Percentiles rank a stretch among this genome's conserved stretches.
phyloP scores from a whole-genome alignment of 1,140 invertebrate genomes.

The Teleopsis dalmanni region DNA sequence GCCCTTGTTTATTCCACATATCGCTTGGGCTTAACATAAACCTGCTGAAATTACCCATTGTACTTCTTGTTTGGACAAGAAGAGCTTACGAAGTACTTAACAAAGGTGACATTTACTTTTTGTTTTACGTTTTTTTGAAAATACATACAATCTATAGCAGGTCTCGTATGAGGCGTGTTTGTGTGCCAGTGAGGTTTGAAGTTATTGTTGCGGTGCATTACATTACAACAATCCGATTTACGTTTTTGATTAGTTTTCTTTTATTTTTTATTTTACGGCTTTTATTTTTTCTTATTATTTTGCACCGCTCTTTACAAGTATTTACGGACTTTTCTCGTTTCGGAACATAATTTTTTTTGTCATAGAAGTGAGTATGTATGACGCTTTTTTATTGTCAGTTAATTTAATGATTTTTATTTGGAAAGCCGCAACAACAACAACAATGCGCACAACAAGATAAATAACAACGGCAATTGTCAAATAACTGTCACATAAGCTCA shows the following conservation, averaged over 20 bases:
- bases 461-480: slow-evolving; percentile 3
- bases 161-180: too few species aligned
- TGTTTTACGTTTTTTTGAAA: too few species aligned
- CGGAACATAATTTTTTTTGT: background rate
- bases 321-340: slow-evolving; percentile 2
- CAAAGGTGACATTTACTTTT: too few species aligned
- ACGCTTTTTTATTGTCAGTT: slow-evolving; percentile 5
- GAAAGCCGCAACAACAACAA: slow-evolving; percentile 1
- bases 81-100: too few species aligned
- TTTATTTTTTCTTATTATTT: slow-evolving; percentile 3
- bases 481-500: slow-evolving; percentile 9
- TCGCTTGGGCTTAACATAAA: too few species aligned
- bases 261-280: slow-evolving; percentile 4
- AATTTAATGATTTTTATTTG: slow-evolving; percentile 3
- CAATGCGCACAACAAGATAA: slow-evolving; percentile 1
- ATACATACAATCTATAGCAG: too few species aligned
- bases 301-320: background rate
- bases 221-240: slow-evolving; percentile 6
- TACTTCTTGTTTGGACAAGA: too few species aligned
- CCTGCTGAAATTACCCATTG: too few species aligned
- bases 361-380: background rate
- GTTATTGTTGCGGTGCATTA: too few species aligned
- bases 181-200: too few species aligned
- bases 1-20: too few species aligned
- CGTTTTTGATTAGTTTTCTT: slow-evolving; percentile 5